phyloP scores from a whole-genome alignment of 2,797 vertebrate species.

The Tapirus indicus region DNA sequence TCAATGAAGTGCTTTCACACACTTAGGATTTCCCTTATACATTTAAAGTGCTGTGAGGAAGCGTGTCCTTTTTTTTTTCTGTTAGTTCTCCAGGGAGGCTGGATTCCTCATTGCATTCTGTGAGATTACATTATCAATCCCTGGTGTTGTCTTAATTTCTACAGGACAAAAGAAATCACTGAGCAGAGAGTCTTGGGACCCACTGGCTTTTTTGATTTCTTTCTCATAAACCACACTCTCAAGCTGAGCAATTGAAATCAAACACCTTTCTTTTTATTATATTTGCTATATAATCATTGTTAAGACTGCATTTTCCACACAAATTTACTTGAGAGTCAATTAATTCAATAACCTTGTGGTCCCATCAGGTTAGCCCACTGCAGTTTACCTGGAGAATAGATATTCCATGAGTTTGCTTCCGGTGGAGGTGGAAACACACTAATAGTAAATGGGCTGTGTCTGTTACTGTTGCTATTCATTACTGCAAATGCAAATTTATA shows the following conservation, averaged over 20 bases:
- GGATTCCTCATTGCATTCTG: neutral
- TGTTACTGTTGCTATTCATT: neutral
- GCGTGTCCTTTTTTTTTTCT: neutral
- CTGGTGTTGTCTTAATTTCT: neutral
- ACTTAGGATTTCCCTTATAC: neutral
- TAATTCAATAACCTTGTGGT: neutral
- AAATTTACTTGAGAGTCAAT: neutral
- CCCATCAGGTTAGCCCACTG: neutral
- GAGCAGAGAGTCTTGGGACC: neutral
- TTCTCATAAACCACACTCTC: neutral
- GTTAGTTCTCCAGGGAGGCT: neutral
- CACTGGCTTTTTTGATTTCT: neutral
- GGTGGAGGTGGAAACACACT: neutral
- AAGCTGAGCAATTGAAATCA: constrained; percentile 21
- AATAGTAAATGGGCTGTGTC: neutral
- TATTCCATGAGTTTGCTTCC: neutral
- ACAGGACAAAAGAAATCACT: neutral
- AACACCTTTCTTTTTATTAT: neutral
- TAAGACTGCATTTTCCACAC: neutral
- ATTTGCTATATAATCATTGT: neutral
- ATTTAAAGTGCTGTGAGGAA: neutral
- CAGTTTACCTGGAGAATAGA: neutral
- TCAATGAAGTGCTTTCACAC: neutral
- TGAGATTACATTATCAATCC: neutral
- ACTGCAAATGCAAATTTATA: neutral